These are phyloP conservation scores for Dynastes grantii DNA, from an alignment of 2,888 invertebrate species.

Conservation along the genomic window DNA sequence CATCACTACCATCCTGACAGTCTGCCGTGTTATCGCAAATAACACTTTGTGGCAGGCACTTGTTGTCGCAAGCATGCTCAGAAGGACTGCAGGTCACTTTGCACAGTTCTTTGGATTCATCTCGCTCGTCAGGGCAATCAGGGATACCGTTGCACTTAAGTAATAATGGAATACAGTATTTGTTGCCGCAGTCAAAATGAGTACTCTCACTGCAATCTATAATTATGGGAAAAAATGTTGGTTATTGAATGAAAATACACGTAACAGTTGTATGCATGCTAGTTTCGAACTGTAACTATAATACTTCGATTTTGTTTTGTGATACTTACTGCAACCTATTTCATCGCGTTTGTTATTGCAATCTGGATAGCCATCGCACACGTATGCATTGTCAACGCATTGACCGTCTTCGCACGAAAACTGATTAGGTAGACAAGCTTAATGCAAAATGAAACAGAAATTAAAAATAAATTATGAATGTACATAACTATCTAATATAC, in stretches of 20 bases:
- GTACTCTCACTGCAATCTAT: not conserved
- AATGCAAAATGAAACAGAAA: slow-evolving; percentile 50
- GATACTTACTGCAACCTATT: slow-evolving; percentile 69
- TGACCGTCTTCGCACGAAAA: slow-evolving; percentile 72
- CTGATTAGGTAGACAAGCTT: slow-evolving; percentile 77
- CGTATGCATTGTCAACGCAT: slow-evolving; percentile 72
- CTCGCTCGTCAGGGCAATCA: slow-evolving; percentile 76
- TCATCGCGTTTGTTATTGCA: slow-evolving; percentile 77
- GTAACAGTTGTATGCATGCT: too few species aligned
- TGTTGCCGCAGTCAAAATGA: slow-evolving; percentile 78
- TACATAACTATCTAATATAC: slow-evolving; percentile 24
- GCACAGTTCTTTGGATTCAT: slow-evolving; percentile 70
- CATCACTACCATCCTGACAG: slow-evolving; percentile 78
- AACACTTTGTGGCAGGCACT: slow-evolving; percentile 74
- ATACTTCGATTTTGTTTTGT: not conserved
- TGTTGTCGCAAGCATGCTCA: slow-evolving; percentile 77
- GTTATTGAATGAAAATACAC: not conserved
- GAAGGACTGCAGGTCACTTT: slow-evolving; percentile 72
- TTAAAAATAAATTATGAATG: slow-evolving; percentile 33
- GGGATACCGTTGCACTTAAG: slow-evolving; percentile 75
- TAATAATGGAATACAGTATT: slow-evolving; percentile 73
- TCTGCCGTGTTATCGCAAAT: slow-evolving; percentile 74
- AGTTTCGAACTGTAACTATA: too few species aligned
- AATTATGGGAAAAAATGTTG: slow-evolving; percentile 66
- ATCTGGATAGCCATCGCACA: slow-evolving; percentile 72